Evolutionary conservation across 2,797 vertebrate genomes (phyloP), one percentile per base, ranked within the genome.

Genomic region (Gambelia wislizenii): DNA sequence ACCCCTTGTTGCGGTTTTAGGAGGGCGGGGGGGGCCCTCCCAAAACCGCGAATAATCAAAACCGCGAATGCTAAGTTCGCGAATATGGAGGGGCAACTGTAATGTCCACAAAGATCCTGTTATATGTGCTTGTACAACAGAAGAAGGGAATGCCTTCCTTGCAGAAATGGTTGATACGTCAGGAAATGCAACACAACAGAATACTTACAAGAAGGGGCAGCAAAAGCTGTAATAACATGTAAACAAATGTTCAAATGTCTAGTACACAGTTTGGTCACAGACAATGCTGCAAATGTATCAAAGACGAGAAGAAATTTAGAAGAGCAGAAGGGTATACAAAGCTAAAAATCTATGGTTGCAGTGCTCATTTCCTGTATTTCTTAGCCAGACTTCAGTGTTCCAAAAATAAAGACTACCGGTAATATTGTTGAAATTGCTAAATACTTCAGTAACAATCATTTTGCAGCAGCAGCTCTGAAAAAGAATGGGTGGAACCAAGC

Each of bases 61-160:
- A n/a, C n/a, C n/a, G n/a, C n/a, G n/a, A n/a, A n/a, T n/a, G n/a
- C n/a, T n/a, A n/a, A n/a, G n/a, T n/a, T n/a, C n/a, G n/a, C n/a
- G n/a, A n/a, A n/a, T n/a, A n/a, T n/a, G n/a, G n/a, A n/a, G n/a
- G n/a, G n/a, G n/a, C n/a, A n/a, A n/a, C n/a, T n/a, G n/a, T n/a
- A n/a, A 91, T 75, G 85, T 84, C 75, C 85, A 91, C 74, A 56
- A 84, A 80, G 76, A 84, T 84, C 85, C 74, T 72, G 22, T 91
- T 42, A 39, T 56, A 69, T 52, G 56, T 87, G 44, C 67, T 89
- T 89, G 75, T 87, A 67, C 61, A 80, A 89, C 52, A 81, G 84
- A 72, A 88, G 59, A 83, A 39, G 27, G 36, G 18, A 20, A 47
- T 52, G 54, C n/a, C 13, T 83, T 64, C 33, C 56, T 83, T 76